Conservation (phyloP, 2,113 vertebrate genomes). For the Hippoglossus stenolepis region DNA sequence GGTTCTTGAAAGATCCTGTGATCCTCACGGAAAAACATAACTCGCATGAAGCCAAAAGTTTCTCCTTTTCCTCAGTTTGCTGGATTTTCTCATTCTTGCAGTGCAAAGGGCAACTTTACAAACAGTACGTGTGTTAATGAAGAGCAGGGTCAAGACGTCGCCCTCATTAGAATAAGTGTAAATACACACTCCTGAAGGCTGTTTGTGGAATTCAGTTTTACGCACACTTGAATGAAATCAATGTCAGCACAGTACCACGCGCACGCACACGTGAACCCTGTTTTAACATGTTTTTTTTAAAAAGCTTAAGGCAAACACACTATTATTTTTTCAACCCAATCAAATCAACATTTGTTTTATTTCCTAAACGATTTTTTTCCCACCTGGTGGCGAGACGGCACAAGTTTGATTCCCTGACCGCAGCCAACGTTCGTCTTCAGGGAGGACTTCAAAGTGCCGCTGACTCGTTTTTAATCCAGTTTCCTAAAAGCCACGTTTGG, state of each 20-base stretch:
- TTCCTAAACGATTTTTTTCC: neutral
- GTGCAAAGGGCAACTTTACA: conserved; percentile 14
- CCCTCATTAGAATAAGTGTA: neutral
- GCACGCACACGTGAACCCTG: neutral
- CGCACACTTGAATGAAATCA: neutral
- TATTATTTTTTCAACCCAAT: neutral
- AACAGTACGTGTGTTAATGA: conserved; percentile 33
- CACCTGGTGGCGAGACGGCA: conserved; percentile 19
- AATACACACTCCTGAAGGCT: neutral
- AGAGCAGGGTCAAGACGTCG: conserved; percentile 25
- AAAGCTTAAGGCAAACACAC: neutral
- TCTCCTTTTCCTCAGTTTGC: neutral
- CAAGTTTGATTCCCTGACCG: conserved; percentile 24
- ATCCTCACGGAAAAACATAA: neutral
- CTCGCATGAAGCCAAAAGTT: conserved; percentile 3
- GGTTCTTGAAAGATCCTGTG: neutral
- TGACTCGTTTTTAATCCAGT: conserved; percentile 10
- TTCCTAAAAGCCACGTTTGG: conserved; percentile 4
- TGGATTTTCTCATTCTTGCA: neutral
- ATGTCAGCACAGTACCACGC: neutral
- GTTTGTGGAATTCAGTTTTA: conserved; percentile 1
- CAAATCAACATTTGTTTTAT: neutral
- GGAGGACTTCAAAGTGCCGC: conserved; percentile 3
- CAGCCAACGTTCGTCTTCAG: neutral
- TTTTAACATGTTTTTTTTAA: neutral